These are phyloP conservation scores for Erythrolamprus reginae DNA, from an alignment of 2,113 vertebrate genomes.

Conservation along the genomic window DNA sequence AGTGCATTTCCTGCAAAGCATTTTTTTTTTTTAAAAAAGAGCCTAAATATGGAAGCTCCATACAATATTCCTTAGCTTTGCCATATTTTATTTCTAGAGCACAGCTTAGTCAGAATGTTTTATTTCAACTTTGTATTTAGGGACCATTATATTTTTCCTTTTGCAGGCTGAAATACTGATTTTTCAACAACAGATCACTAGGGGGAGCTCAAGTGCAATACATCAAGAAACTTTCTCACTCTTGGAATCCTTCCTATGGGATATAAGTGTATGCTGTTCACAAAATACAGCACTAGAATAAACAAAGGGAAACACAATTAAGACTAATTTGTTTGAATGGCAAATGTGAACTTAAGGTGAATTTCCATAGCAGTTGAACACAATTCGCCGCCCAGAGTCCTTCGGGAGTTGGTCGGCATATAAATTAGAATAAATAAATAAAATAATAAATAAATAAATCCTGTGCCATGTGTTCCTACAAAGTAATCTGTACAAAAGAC, in stretches of 20 bases:
- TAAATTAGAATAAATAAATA: too few species aligned
- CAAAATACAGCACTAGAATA: neutral
- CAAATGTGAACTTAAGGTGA: neutral
- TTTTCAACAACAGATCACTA: neutral
- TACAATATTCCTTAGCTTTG: neutral
- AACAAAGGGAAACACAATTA: neutral
- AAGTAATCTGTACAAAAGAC: constrained; percentile 53
- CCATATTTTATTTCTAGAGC: neutral
- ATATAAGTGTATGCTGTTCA: neutral
- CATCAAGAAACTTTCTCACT: neutral
- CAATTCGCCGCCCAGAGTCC: too few species aligned
- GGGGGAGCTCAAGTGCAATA: constrained; percentile 6
- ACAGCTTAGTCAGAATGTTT: neutral
- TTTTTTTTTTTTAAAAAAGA: neutral
- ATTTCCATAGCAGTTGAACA: neutral
- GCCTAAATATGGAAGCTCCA: neutral
- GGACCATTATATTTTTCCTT: neutral
- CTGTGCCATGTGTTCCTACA: neutral
- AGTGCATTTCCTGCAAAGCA: neutral
- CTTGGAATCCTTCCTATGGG: neutral
- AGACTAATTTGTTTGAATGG: neutral
- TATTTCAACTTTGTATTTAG: neutral
- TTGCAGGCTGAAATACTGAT: neutral
- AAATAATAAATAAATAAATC: too few species aligned
- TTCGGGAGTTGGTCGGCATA: too few species aligned